A percentile compares a stretch with the other conserved stretches of the same genome.
Conservation (phyloP, 2,888 invertebrate genomes). For the Stenolophus ochropezus region DNA sequence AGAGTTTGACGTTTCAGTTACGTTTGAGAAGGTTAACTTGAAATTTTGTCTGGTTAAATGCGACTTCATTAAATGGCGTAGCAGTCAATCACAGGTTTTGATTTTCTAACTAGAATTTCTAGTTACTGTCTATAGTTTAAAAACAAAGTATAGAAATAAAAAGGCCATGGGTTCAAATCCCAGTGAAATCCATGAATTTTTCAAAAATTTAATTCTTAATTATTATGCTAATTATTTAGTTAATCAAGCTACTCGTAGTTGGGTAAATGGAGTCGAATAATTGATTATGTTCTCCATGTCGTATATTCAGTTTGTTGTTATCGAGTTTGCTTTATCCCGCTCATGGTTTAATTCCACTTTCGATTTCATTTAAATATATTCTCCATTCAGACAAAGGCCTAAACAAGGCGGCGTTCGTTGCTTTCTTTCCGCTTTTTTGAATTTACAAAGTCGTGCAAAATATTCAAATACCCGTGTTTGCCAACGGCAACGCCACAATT, state of each 20-base stretch:
- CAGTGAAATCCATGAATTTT: no score
- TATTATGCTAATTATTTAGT: not conserved
- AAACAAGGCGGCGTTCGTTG: not conserved
- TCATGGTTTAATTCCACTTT: not conserved
- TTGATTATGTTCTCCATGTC: not conserved
- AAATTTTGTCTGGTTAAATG: no score
- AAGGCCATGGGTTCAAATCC: no score
- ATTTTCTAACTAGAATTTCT: no score
- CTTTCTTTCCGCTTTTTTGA: slow-evolving; percentile 5
- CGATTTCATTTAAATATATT: slow-evolving; percentile 3
- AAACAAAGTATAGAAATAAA: no score
- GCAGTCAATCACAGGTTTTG: no score
- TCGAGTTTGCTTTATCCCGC: not conserved
- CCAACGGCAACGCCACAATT: slow-evolving; percentile 25
- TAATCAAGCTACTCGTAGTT: not conserved
- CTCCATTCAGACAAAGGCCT: not conserved
- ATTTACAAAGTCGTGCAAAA: slow-evolving; percentile 37
- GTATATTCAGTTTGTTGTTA: not conserved
- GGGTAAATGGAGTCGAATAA: not conserved
- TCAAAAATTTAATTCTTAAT: no score
- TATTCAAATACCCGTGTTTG: slow-evolving; percentile 44
- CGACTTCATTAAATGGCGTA: no score
- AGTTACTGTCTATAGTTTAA: no score
- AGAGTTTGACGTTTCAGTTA: no score
- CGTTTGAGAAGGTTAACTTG: no score